Evolutionary conservation across 2,113 vertebrate species (phyloP).

Genomic region (Enhydra lutris): DNA sequence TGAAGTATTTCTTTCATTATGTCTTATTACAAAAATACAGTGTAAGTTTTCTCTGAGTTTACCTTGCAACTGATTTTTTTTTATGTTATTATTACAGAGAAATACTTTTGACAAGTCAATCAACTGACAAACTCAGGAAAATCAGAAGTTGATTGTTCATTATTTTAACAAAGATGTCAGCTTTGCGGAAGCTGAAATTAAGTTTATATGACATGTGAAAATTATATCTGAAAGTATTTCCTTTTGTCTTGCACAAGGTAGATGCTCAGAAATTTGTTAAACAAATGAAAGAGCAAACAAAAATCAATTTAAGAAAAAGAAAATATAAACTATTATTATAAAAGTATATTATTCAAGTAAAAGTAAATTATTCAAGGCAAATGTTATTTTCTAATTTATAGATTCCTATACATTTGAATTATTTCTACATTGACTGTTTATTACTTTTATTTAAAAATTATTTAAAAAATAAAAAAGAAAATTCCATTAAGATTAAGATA

Average conservation of each 20-base stretch:
- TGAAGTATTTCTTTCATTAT: background rate
- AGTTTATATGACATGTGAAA: background rate
- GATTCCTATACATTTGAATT: background rate
- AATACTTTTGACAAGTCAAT: background rate
- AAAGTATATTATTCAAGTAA: background rate
- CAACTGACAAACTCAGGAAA: conserved; percentile 28
- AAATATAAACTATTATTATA: background rate
- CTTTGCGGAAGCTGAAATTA: background rate
- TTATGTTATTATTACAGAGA: background rate
- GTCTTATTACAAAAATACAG: background rate
- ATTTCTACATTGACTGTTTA: background rate
- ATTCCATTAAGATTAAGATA: background rate
- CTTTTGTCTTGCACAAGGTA: background rate
- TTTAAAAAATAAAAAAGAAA: background rate
- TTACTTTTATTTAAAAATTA: background rate
- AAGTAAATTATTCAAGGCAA: background rate
- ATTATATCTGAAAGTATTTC: background rate
- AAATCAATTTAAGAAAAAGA: background rate
- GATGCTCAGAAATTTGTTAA: conserved; percentile 4
- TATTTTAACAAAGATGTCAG: background rate
- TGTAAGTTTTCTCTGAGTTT: background rate
- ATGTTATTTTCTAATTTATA: background rate
- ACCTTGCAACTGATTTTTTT: background rate
- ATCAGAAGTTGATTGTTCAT: background rate
- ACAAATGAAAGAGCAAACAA: background rate